Evolutionary conservation across 2,113 vertebrate genomes (phyloP).

Genomic region (Danionella cerebrum): DNA sequence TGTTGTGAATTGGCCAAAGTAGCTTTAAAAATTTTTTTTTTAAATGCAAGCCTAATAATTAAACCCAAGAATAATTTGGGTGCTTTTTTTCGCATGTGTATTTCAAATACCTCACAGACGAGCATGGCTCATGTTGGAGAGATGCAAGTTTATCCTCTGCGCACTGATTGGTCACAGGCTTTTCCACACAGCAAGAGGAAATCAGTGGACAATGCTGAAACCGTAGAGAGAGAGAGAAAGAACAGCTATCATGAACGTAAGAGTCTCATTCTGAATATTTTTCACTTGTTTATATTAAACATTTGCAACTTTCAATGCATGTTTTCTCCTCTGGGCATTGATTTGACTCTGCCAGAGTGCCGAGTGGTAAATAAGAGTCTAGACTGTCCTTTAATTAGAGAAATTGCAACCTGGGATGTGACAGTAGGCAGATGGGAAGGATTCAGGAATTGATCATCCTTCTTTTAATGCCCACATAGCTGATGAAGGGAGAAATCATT

Average conservation of each 20-base stretch:
- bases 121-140: not conserved
- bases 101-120: not conserved
- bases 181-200: not conserved
- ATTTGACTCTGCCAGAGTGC: slow-evolving; percentile 4
- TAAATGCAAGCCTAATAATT: too few species aligned
- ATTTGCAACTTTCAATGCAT: not conserved
- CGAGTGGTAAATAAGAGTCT: slow-evolving; percentile 13
- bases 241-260: not conserved
- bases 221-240: not conserved
- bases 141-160: not conserved
- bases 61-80: too few species aligned
- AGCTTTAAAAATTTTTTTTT: too few species aligned
- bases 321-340: not conserved
- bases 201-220: not conserved
- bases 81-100: too few species aligned
- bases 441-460: slow-evolving; percentile 1
- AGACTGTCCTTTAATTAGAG: not conserved
- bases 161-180: not conserved
- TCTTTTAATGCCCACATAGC: not conserved
- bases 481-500: not conserved
- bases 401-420: slow-evolving; percentile 7
- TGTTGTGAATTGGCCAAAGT: too few species aligned
- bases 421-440: slow-evolving; percentile 3
- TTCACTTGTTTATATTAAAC: too few species aligned
- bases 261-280: not conserved